Conservation (phyloP, 2,113 vertebrate genomes). For the Saccopteryx bilineata region DNA sequence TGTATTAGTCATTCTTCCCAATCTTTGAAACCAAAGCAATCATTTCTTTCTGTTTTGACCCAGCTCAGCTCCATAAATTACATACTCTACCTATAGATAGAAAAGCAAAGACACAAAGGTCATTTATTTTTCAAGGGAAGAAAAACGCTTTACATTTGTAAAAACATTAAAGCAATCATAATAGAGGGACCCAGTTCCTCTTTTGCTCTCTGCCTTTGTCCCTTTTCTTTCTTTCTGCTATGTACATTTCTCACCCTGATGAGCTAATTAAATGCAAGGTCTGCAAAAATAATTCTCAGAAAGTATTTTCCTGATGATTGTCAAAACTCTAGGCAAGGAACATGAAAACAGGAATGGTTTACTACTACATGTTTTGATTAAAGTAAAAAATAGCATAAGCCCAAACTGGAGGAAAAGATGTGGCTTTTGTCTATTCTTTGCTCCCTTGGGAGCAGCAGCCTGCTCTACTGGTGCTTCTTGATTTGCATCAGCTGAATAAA, state of each 20-base stretch:
- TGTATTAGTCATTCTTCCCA: not conserved
- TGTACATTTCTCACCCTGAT: rapidly evolving
- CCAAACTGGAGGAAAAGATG: not conserved
- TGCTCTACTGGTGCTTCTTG: not conserved
- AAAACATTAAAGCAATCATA: not conserved
- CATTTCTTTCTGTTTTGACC: not conserved
- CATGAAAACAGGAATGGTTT: not conserved
- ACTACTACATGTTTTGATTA: not conserved
- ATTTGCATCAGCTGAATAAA: not conserved
- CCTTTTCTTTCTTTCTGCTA: not conserved
- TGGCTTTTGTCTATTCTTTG: not conserved
- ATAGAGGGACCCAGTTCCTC: rapidly evolving
- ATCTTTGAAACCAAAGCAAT: not conserved
- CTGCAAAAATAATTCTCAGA: not conserved
- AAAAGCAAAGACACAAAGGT: not conserved
- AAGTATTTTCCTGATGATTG: not conserved
- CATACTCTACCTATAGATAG: not conserved
- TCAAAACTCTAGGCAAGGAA: not conserved
- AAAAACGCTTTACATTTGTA: not conserved
- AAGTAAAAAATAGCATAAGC: not conserved
- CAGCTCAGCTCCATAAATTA: not conserved
- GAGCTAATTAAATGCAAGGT: not conserved
- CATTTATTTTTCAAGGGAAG: not conserved
- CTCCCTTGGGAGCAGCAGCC: not conserved
- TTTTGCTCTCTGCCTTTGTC: not conserved